phyloP scores from a whole-genome alignment of 2,797 vertebrate genomes.

The Notoglanidium macrostoma region DNA sequence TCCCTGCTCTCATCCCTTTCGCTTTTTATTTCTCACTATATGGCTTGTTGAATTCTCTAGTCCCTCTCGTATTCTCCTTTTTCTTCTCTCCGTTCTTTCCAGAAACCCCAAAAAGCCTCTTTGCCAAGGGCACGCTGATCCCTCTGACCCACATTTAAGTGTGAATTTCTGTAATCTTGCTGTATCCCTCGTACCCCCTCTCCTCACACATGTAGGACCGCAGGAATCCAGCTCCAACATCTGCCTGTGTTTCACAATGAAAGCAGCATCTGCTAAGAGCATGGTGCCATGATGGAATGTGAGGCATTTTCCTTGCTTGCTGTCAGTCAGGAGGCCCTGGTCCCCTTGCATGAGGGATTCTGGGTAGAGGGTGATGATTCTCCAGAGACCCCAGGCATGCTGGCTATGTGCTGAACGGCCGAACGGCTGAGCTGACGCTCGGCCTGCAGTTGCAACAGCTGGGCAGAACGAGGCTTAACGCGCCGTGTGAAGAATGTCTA shows the following conservation, averaged over 20 bases:
- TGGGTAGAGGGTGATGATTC: slow-evolving; percentile 22
- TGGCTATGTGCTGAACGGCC: slow-evolving; percentile 34
- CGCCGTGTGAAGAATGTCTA: slow-evolving; percentile 21
- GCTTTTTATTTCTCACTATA: slow-evolving; percentile 4
- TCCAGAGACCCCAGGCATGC: slow-evolving; percentile 47
- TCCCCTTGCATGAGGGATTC: slow-evolving; percentile 15
- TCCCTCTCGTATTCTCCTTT: slow-evolving; percentile 8
- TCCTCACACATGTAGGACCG: slow-evolving; percentile 14
- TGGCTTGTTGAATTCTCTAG: not conserved
- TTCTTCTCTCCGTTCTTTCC: not conserved
- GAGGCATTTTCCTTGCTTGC: slow-evolving; percentile 67
- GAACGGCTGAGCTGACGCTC: not conserved
- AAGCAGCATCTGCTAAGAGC: slow-evolving; percentile 67
- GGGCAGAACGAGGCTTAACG: slow-evolving; percentile 33
- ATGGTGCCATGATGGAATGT: slow-evolving; percentile 72
- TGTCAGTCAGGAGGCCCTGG: slow-evolving; percentile 27
- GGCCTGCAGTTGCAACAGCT: slow-evolving; percentile 36
- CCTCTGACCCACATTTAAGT: slow-evolving; percentile 31
- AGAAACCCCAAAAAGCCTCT: slow-evolving; percentile 16
- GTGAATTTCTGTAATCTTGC: slow-evolving; percentile 25
- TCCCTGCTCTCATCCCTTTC: not conserved
- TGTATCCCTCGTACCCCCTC: not conserved
- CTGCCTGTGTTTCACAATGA: slow-evolving; percentile 61
- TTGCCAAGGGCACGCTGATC: slow-evolving; percentile 23
- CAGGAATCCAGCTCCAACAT: slow-evolving; percentile 62